Conservation (phyloP, 2,113 vertebrate genomes). For the Tyrannus savana region DNA sequence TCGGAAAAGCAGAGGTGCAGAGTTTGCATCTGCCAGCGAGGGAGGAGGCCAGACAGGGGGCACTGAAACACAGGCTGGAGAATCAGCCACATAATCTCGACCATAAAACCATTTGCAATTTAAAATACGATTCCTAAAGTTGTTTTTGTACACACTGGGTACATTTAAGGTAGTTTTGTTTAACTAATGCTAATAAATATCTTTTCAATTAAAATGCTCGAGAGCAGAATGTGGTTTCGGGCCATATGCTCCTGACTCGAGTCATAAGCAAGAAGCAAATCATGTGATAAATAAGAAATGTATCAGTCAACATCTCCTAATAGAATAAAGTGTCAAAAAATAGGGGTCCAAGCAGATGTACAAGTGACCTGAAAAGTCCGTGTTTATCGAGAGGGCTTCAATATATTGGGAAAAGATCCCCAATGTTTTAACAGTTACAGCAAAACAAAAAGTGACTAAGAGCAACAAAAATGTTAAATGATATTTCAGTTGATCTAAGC, state of each 20-base stretch:
- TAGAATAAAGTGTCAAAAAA: constrained; percentile 7
- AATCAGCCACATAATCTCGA: background rate
- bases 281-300: constrained; percentile 20
- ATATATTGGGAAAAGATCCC: background rate
- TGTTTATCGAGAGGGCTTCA: background rate
- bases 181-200: constrained; percentile 29
- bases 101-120: background rate
- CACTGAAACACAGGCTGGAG: background rate
- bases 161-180: background rate
- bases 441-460: background rate
- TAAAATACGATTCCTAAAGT: background rate
- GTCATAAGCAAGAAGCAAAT: background rate
- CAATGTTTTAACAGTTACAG: constrained; percentile 15
- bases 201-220: background rate
- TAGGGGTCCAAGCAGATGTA: constrained; percentile 37
- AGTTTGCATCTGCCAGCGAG: background rate
- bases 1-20: background rate
- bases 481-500: background rate
- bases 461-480: background rate
- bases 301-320: constrained; percentile 27
- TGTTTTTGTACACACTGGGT: background rate
- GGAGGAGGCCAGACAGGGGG: rapidly evolving
- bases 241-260: constrained; percentile 12
- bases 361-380: constrained; percentile 10
- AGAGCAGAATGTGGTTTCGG: constrained; percentile 19